A percentile compares a stretch with the other conserved stretches of the same genome.
Conservation (phyloP, 2,797 vertebrate genomes). For the Muscicapa comitata region DNA sequence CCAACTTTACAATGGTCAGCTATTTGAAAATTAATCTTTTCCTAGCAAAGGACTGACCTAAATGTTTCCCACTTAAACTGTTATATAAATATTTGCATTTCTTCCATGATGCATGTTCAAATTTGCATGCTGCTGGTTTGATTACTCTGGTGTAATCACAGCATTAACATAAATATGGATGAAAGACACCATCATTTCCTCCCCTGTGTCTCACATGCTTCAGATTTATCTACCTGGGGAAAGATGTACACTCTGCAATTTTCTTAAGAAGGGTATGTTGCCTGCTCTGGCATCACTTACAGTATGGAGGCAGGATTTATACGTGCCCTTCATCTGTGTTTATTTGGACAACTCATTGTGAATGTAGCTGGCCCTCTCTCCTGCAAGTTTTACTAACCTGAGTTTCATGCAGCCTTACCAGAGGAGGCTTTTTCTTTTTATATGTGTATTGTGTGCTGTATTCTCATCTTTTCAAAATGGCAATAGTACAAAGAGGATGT, state of each 20-base stretch:
- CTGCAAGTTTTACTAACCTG: not conserved
- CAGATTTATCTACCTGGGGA: not conserved
- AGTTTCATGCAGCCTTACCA: not conserved
- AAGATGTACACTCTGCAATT: not conserved
- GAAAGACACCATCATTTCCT: not conserved
- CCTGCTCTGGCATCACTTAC: not conserved
- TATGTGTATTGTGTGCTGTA: not conserved
- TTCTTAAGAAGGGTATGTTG: not conserved
- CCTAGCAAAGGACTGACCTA: not conserved
- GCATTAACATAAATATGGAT: not conserved
- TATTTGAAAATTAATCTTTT: not conserved
- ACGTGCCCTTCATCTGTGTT: not conserved
- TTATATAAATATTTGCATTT: conserved; percentile 15
- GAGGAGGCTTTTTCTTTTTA: not conserved
- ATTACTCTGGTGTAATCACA: not conserved
- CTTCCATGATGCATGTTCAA: not conserved
- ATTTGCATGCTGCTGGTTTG: not conserved
- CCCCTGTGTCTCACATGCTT: not conserved
- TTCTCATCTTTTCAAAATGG: not conserved
- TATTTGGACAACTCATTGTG: not conserved
- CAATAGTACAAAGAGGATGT: not conserved
- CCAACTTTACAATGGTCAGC: not conserved
- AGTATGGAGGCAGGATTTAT: not conserved
- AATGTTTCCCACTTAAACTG: not conserved
- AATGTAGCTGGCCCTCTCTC: fast-evolving